phyloP scores from a whole-genome alignment of 1,140 invertebrate genomes.

The Cotesia vestalis region DNA sequence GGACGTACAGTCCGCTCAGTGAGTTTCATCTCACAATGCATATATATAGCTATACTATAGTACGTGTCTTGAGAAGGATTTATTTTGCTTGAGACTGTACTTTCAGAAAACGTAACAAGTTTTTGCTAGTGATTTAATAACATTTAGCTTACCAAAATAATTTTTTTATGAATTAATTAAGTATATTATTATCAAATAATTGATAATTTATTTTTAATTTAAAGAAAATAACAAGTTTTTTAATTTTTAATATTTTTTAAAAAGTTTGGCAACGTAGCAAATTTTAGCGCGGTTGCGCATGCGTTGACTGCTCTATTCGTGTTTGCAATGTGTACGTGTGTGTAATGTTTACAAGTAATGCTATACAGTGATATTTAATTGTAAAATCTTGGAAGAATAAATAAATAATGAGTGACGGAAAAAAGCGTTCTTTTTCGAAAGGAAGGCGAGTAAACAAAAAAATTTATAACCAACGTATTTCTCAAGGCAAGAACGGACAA shows the following conservation, averaged over 20 bases:
- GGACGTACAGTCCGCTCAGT: too few relatives aligned
- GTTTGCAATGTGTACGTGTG: background rate
- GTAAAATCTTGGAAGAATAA: background rate
- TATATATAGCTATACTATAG: background rate
- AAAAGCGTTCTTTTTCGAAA: background rate
- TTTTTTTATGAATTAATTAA: background rate
- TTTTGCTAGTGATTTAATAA: conserved; percentile 10
- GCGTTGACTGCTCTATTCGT: background rate
- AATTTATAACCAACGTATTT: conserved; percentile 9
- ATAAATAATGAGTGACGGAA: background rate
- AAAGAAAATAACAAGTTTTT: conserved; percentile 1
- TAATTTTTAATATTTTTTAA: conserved; percentile 12
- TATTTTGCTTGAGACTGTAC: background rate
- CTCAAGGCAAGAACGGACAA: conserved; percentile 17
- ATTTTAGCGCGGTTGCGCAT: background rate
- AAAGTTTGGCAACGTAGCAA: background rate
- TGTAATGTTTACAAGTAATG: background rate
- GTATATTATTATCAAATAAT: conserved; percentile 9
- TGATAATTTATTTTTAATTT: conserved; percentile 16
- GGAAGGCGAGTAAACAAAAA: conserved; percentile 7
- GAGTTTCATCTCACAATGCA: too few relatives aligned
- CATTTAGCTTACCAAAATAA: background rate
- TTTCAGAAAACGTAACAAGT: conserved; percentile 1
- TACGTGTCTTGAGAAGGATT: background rate
- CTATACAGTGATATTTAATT: conserved; percentile 3